A percentile compares a stretch with the other conserved stretches of the same genome.
Evolutionary conservation across 2,797 vertebrate genomes (phyloP).

Genomic region (Hozukius guyotensis): DNA sequence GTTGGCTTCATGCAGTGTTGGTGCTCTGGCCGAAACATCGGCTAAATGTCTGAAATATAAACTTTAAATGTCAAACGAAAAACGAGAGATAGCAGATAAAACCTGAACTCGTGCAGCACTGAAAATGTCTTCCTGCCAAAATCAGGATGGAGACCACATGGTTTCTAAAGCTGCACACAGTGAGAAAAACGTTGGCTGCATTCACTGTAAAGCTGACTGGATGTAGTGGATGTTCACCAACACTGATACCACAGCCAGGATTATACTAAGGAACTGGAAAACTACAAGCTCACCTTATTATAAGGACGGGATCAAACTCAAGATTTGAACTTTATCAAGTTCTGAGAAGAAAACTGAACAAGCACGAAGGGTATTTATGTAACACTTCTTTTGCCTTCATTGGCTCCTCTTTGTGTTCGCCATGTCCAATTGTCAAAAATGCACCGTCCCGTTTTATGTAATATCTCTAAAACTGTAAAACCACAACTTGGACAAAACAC

Average conservation of each 20-base stretch:
- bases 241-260: background rate
- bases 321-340: background rate
- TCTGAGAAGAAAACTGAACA: background rate
- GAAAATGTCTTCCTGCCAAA: constrained; percentile 19
- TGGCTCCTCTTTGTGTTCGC: background rate
- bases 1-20: background rate
- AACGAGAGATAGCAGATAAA: background rate
- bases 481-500: background rate
- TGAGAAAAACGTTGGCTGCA: background rate
- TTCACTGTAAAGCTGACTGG: background rate
- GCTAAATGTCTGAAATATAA: background rate
- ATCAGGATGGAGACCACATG: constrained; percentile 46
- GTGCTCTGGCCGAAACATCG: background rate
- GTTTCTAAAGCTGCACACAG: constrained; percentile 13
- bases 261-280: no score
- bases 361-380: background rate
- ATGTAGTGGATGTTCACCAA: background rate
- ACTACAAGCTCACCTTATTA: no score
- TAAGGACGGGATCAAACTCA: no score
- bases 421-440: background rate
- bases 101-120: background rate
- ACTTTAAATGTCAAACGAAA: background rate
- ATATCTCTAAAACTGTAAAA: constrained; percentile 4
- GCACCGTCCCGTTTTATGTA: background rate
- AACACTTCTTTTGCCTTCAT: background rate